A percentile compares a stretch with the other conserved stretches of the same genome.
These are phyloP conservation scores for Lepus timidus DNA, from an alignment of 2,113 vertebrate species.

Conservation along the genomic window DNA sequence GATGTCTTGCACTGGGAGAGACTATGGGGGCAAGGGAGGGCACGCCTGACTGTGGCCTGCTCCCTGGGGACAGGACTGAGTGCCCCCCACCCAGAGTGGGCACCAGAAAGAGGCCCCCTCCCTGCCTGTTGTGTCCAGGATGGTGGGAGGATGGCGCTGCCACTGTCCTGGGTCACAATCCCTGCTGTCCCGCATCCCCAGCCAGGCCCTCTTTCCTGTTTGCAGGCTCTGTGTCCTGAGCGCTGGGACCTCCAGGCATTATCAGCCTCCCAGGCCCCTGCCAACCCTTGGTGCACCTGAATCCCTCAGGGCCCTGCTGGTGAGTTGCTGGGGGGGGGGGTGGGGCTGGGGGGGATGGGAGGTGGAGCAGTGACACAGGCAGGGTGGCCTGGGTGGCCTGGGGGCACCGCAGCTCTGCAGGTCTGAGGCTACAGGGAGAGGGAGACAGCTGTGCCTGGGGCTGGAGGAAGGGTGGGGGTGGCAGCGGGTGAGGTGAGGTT, in stretches of 20 bases:
- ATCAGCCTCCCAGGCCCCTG: too few relatives aligned
- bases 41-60: neutral
- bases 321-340: slow-evolving; percentile 19
- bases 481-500: neutral
- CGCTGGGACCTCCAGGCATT: neutral
- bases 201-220: neutral
- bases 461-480: neutral
- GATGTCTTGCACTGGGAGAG: neutral
- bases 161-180: neutral
- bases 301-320: neutral
- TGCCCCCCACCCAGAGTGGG: neutral
- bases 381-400: neutral
- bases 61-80: neutral
- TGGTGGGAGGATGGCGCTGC: neutral
- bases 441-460: too few relatives aligned
- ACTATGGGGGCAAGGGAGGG: neutral
- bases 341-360: neutral
- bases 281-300: neutral
- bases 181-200: neutral
- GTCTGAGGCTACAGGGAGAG: neutral
- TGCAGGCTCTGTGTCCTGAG: slow-evolving; percentile 36
- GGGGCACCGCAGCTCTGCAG: neutral
- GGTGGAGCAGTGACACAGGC: neutral
- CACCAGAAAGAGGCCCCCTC: neutral
- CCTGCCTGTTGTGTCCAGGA: neutral